Evolutionary conservation across 1,140 invertebrate species (phyloP), one percentile per base, ranked within the genome.

Genomic region (Drosophila parabipectinata): DNA sequence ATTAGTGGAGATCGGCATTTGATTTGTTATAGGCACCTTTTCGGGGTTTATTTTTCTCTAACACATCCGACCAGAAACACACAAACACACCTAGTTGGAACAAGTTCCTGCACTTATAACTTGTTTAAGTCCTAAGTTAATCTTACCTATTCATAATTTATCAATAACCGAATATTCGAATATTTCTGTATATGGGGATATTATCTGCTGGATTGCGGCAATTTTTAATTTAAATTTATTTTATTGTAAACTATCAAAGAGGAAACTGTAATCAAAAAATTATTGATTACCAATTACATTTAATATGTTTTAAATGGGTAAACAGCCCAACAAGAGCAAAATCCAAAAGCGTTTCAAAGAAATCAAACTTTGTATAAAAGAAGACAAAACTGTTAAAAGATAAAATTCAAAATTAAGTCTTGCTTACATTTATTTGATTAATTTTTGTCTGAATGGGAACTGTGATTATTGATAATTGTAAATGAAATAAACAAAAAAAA

Each of bases 381-480:
- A 10, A 47, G 44, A 47, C 7, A 34, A 66, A 76, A 37, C 28
- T 37, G 34, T 37, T 37, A 61, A 62, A 58, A 52, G 30, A 7
- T 47, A 55, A 55, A 66, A 88, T 88, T 79, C 83, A 72, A 88
- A 88, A 88, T 84, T 87, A 72, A 56, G 45, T 82, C 68, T 82
- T 85, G 77, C 72, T 71, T 39, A 10, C 66, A 77, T 51, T 60
- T 69, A 73, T 84, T 78, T 34, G 24, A 68, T 56, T 48, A 45
- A 69, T 66, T 72, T 85, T 75, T 72, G 78, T 87, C 87, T 82
- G 56, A 87, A 88, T 88, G 72, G 83, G 76, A 83, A 88, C 83
- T 88, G 83, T 88, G 83, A 88, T 88, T 88, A 88, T 84, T 61
- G 51, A 79, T 79, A 74, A 83, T 72, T 72, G 62, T 81, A 81